A percentile compares a stretch with the other conserved stretches of the same genome.
Conservation (phyloP, 2,797 vertebrate species). For the Pangasius larnaudii region DNA sequence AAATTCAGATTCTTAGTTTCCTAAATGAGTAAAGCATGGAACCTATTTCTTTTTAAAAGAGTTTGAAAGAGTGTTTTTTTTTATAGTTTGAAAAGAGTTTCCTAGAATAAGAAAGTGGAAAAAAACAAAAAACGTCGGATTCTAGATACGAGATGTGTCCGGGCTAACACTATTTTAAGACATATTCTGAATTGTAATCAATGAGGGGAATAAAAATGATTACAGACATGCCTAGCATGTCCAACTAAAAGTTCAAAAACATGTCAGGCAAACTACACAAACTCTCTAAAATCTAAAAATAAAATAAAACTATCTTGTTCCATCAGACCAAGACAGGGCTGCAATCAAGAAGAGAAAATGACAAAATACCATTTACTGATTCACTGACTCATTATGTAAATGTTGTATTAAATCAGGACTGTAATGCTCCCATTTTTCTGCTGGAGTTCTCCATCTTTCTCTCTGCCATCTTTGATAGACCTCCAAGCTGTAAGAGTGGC, state of each 20-base stretch:
- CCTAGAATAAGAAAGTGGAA: background rate
- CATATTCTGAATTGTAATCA: too few species aligned
- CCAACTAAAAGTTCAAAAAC: background rate
- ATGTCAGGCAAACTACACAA: background rate
- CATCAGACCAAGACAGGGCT: background rate
- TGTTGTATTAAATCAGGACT: slow-evolving; percentile 24
- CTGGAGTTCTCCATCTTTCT: background rate
- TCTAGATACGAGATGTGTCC: background rate
- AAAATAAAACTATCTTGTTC: background rate
- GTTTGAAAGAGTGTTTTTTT: too few species aligned
- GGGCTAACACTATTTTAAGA: background rate
- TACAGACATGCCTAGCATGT: background rate
- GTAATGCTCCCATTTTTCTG: background rate
- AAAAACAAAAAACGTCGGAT: background rate
- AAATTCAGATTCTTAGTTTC: background rate
- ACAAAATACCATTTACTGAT: slow-evolving; percentile 32
- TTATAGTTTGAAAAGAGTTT: background rate
- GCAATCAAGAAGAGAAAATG: slow-evolving; percentile 12
- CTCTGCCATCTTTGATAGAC: background rate
- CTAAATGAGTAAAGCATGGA: background rate
- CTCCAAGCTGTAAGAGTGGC: background rate
- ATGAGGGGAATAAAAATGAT: background rate
- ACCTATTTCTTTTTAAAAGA: background rate
- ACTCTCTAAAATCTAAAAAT: slow-evolving; percentile 10
- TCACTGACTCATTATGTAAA: slow-evolving; percentile 35